Base-by-base conservation (phyloP, 1,140 invertebrate species). In the Anastrepha obliqua region DNA sequence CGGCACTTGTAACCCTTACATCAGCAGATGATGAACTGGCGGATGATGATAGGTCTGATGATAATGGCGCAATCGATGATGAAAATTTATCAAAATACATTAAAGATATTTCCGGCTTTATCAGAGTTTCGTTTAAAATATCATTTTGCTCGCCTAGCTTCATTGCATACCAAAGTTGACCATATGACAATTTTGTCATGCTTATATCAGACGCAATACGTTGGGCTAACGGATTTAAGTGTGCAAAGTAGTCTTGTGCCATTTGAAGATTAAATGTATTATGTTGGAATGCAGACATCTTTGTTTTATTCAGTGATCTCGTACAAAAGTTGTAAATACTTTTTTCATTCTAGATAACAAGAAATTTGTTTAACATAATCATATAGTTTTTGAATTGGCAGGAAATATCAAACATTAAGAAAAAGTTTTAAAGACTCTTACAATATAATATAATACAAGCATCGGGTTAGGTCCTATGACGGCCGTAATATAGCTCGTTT, bases 151-250 rank as follows among this genome's bases (percentile, higher is more conserved):
- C 89, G 15, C 44, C 42, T 8, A 85, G 58, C 58, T 81, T 90
- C 47, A 92, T 70, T 1, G 78, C 86, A 20, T 58, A 59, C 91
- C 91, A 91, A 9, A 88, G 62, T 70, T 89, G 88, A 85, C 64
- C 88, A 65, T 90, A 90, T 3, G 89, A 58, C 29, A 89, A 87
- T 86, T 89, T 90, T 6, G 89, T 90, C 58, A 60, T 86, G n/a
- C 86, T 87, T 60, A 92, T 88, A 86, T 92, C 91, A 20, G 67
- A 62, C 0, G 88, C 87, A 74, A 92, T 91, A 44, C 90, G 91
- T 67, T 88, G 70, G 2, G 91, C 91, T n/a, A 92, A 29, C 0
- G 91, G 91, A 90, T 90, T 92, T 13, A 92, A 88, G 20, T 89
- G 88, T 1, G 90, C 51, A 86, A 92, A 92, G 88, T 92, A 92